Evolutionary conservation across 1,140 invertebrate species (phyloP).

Genomic region (Ruditapes philippinarum): DNA sequence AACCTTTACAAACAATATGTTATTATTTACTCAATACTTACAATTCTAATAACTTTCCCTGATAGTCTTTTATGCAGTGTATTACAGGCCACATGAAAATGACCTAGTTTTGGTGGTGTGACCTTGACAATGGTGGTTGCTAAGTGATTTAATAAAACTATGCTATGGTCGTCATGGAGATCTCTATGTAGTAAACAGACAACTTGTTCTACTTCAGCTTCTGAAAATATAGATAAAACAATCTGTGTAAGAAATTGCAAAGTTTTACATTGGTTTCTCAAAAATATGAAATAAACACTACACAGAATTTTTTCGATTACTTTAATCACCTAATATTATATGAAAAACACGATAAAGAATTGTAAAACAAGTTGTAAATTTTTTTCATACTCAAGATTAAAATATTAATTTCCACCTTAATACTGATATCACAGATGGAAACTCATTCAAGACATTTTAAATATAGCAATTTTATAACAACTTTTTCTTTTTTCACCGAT

Average conservation of each 20-base stretch:
- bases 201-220: constrained; percentile 59
- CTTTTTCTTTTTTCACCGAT: too few species aligned
- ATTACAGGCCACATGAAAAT: constrained; percentile 23
- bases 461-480: too few species aligned
- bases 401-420: too few species aligned
- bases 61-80: constrained; percentile 61
- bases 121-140: constrained; percentile 51
- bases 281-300: background rate
- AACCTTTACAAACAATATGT: background rate
- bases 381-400: too few species aligned
- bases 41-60: constrained; percentile 59
- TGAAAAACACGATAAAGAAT: too few species aligned
- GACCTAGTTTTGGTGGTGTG: constrained; percentile 16
- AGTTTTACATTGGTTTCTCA: background rate
- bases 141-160: constrained; percentile 49
- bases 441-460: too few species aligned
- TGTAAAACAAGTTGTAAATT: too few species aligned
- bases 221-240: too few species aligned
- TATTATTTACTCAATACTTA: constrained; percentile 6
- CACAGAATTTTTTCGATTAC: background rate
- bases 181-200: constrained; percentile 52
- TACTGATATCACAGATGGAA: too few species aligned
- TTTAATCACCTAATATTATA: background rate
- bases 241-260: background rate
- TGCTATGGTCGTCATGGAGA: constrained; percentile 65